phyloP scores from a whole-genome alignment of 2,113 vertebrate genomes.

The Eurypyga helias region DNA sequence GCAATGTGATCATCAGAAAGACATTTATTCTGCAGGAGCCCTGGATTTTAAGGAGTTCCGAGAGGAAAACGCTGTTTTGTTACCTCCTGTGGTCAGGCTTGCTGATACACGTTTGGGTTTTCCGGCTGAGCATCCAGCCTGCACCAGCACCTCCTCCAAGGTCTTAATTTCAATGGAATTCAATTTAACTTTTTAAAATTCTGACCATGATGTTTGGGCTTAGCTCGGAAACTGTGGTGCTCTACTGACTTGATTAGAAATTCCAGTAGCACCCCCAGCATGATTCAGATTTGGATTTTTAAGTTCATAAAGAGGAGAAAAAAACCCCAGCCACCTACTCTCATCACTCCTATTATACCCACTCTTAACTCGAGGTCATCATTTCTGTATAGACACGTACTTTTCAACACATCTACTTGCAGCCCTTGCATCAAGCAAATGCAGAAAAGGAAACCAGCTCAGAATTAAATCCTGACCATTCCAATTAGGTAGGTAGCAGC shows the following conservation, averaged over 20 bases:
- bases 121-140: not conserved
- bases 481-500: not conserved
- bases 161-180: not conserved
- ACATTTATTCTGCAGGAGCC: not conserved
- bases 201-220: not conserved
- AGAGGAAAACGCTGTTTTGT: accelerated
- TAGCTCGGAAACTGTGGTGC: not conserved
- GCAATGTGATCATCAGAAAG: not conserved
- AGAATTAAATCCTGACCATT: not conserved
- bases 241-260: not conserved
- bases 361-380: not conserved
- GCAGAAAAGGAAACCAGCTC: not conserved
- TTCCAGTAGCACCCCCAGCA: not conserved
- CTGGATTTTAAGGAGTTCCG: not conserved
- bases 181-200: not conserved
- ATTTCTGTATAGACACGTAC: accelerated
- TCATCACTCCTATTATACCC: not conserved
- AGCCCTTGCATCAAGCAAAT: not conserved
- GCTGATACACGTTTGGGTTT: not conserved
- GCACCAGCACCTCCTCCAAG: not conserved
- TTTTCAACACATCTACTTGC: not conserved
- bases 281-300: not conserved
- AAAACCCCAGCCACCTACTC: not conserved
- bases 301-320: not conserved
- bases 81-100: not conserved